Evolutionary conservation across 2,888 invertebrate species (phyloP), one percentile per base, ranked within the genome.

Genomic region (Eurytoma californica): DNA sequence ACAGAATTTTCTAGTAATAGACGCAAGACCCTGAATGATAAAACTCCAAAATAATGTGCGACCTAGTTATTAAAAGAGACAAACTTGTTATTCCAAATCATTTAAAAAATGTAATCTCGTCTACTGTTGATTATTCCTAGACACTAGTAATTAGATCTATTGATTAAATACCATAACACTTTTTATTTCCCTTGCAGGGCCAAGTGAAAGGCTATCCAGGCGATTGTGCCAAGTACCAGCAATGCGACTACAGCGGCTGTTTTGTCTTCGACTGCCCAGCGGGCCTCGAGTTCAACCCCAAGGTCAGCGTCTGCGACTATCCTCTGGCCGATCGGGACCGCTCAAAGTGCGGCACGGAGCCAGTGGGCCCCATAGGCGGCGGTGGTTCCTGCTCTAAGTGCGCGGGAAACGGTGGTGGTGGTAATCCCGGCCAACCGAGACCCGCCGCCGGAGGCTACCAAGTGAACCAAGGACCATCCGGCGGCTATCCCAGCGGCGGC

Each of bases 211-310:
- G 84, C 20, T 83, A 82, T 70, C 82, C 84, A 9, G 85, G 84
- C 0, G 87, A 88, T 60, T 88, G 87, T 72, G 74, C 82, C 7
- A 86, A 84, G 47, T 88, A 84, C 58, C 84, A 86, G 68, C 81
- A 84, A 5, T 88, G 87, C 47, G 87, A 87, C 49, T 28, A 5
- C 0, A 85, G 86, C 72, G 87, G 87, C 14, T 88, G 87, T 61
- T 88, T 87, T 61, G 51, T 87, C 1, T 70, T 85, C 60, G 77
- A 28, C 5, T 88, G 87, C 57, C 86, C 86, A 3, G 13, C 55
- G 2, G 87, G 87, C 60, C 87, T 86, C 0, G 87, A 87, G 77
- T 87, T 87, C 58, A 88, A 87, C 77, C 86, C 86, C 4, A 72
- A 74, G 12, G 82, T 86, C 58, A 58, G 57, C 13, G 84, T 85